Percentiles rank a stretch among this genome's conserved stretches.
phyloP scores from a whole-genome alignment of 2,113 vertebrate genomes.

The Cercopithecus mona region DNA sequence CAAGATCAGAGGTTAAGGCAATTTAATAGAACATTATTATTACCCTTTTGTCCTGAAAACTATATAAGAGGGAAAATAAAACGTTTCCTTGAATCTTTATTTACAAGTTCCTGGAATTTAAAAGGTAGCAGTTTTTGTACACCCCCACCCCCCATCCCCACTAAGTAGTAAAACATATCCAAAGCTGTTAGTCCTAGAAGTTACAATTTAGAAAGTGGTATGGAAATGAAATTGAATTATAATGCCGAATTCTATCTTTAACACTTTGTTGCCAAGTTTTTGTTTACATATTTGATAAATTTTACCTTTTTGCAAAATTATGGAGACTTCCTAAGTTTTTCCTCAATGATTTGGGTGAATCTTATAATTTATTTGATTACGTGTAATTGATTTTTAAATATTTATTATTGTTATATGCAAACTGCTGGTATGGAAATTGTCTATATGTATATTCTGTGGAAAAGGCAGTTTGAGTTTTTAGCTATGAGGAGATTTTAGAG shows the following conservation, averaged over 20 bases:
- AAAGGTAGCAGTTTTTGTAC: slow-evolving; percentile 73
- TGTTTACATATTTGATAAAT: neutral
- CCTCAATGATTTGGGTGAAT: neutral
- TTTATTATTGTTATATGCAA: neutral
- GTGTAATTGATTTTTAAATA: neutral
- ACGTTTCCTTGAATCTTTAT: slow-evolving; percentile 61
- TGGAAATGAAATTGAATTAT: neutral
- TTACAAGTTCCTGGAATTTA: slow-evolving; percentile 69
- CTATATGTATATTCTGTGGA: neutral
- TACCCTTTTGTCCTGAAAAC: slow-evolving; percentile 28
- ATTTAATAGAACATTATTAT: neutral
- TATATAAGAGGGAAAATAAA: slow-evolving; percentile 60
- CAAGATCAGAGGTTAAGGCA: neutral
- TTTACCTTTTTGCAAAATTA: neutral
- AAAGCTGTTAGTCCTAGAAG: slow-evolving; percentile 22
- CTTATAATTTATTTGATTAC: neutral
- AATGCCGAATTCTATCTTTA: neutral
- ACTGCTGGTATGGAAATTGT: neutral
- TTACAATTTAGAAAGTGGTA: neutral
- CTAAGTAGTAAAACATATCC: neutral
- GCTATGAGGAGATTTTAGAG: neutral
- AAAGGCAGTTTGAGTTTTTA: neutral
- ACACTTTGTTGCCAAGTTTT: neutral
- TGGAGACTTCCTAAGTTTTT: neutral
- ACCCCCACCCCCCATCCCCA: neutral